Percentiles rank a stretch among this genome's conserved stretches.
These are phyloP conservation scores for Procambarus virginalis DNA, from an alignment of 1,140 invertebrate genomes.

Conservation along the genomic window DNA sequence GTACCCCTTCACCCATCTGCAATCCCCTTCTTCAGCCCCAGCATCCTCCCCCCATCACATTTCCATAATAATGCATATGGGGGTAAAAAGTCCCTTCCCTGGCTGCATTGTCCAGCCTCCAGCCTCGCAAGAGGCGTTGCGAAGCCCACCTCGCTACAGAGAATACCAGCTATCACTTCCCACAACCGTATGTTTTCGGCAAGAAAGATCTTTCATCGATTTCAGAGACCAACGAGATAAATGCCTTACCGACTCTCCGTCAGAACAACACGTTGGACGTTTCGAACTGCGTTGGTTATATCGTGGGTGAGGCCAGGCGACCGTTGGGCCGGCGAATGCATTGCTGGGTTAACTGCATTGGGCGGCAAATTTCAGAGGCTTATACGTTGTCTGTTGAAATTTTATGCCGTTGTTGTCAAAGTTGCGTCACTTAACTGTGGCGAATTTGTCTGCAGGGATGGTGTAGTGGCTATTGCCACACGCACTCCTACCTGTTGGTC, in stretches of 20 bases:
- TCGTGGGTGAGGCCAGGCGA: not conserved
- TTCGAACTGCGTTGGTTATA: too few relatives aligned
- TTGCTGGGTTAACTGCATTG: conserved; percentile 10
- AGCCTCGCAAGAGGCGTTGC: not conserved
- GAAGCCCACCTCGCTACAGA: conserved; percentile 24
- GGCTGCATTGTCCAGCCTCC: conserved; percentile 52
- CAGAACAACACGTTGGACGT: too few relatives aligned
- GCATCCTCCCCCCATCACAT: conserved; percentile 49
- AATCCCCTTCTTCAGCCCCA: not conserved
- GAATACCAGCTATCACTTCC: not conserved
- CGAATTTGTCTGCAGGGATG: not conserved
- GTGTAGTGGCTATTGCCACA: not conserved
- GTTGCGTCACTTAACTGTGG: conserved; percentile 26
- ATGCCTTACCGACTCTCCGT: too few relatives aligned
- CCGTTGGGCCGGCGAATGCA: conserved; percentile 35
- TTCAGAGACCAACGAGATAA: too few relatives aligned
- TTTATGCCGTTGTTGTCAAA: conserved; percentile 21
- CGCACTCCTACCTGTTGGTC: too few relatives aligned
- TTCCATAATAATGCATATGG: conserved; percentile 60
- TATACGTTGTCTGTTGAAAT: conserved; percentile 1
- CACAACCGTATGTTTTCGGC: too few relatives aligned
- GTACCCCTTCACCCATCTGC: not conserved
- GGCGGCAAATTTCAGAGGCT: conserved; percentile 12
- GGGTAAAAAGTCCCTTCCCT: conserved; percentile 36
- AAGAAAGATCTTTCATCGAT: too few relatives aligned